These are phyloP conservation scores for Conus ventricosus DNA, from an alignment of 1,140 invertebrate genomes.

Conservation along the genomic window DNA sequence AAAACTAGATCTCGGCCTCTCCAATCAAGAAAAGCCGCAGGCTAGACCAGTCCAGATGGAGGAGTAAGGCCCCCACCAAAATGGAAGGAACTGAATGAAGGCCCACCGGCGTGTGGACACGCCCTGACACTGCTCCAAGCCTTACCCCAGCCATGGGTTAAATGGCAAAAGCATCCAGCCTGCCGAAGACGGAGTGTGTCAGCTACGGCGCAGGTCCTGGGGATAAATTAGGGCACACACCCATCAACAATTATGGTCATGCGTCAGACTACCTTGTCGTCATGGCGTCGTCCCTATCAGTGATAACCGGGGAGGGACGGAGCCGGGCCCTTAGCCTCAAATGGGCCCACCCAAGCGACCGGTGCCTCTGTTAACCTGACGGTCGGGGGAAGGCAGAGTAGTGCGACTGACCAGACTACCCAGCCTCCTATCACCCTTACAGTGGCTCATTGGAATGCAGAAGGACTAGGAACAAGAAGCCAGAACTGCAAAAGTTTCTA, in stretches of 20 bases:
- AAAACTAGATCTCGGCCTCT: too few relatives aligned
- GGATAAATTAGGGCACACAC: not conserved
- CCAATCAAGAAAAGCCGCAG: too few relatives aligned
- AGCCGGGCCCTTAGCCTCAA: slow-evolving; percentile 7
- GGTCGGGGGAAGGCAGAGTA: too few relatives aligned
- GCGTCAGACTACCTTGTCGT: not conserved
- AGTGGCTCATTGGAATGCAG: slow-evolving; percentile 40
- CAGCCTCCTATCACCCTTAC: slow-evolving; percentile 22
- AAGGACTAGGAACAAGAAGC: slow-evolving; percentile 42
- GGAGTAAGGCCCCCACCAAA: too few relatives aligned
- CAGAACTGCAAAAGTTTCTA: slow-evolving; percentile 26
- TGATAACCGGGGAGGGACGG: not conserved
- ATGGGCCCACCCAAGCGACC: not conserved
- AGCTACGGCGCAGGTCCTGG: not conserved
- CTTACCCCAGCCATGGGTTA: too few relatives aligned
- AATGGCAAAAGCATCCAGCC: too few relatives aligned
- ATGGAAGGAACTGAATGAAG: too few relatives aligned
- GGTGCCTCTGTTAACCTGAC: slow-evolving; percentile 5
- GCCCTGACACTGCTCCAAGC: too few relatives aligned
- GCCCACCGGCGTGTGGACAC: too few relatives aligned
- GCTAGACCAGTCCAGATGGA: too few relatives aligned
- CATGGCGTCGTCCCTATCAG: slow-evolving; percentile 5
- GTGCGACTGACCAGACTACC: slow-evolving; percentile 22
- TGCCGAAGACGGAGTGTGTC: too few relatives aligned
- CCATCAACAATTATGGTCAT: not conserved